Conservation (phyloP, 2,113 vertebrate genomes). For the human region DNA sequence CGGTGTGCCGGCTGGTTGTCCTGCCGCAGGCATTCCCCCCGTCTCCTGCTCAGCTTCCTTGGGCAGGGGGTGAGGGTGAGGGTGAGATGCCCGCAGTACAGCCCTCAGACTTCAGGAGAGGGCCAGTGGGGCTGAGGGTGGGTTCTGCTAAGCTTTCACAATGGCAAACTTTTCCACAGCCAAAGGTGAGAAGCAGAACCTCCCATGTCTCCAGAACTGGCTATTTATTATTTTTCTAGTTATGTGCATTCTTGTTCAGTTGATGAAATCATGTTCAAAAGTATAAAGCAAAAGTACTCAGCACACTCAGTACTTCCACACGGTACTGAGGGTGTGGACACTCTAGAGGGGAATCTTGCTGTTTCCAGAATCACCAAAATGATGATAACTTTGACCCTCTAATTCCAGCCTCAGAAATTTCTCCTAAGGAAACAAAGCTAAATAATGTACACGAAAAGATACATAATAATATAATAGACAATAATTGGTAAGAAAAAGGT, state of each 20-base stretch:
- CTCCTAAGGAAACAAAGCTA: neutral
- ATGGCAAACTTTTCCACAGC: neutral
- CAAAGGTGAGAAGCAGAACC: neutral
- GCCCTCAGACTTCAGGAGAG: no score
- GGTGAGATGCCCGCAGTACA: neutral
- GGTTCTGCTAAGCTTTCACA: accelerated
- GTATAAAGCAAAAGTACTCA: neutral
- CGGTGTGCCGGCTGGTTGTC: no score
- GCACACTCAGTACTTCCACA: accelerated
- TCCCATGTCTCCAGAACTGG: neutral
- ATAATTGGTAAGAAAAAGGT: neutral
- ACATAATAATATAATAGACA: accelerated
- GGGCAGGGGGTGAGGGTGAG: neutral
- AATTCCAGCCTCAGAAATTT: neutral
- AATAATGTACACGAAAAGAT: neutral
- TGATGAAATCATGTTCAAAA: neutral
- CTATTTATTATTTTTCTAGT: neutral
- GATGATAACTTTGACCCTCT: neutral
- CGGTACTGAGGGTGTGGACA: accelerated
- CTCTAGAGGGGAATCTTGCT: neutral
- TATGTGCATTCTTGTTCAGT: neutral
- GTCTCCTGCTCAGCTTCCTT: accelerated
- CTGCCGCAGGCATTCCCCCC: no score
- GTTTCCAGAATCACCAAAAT: neutral
- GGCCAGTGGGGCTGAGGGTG: neutral